Conservation (phyloP, 2,113 vertebrate genomes). For the Colinus virginianus region DNA sequence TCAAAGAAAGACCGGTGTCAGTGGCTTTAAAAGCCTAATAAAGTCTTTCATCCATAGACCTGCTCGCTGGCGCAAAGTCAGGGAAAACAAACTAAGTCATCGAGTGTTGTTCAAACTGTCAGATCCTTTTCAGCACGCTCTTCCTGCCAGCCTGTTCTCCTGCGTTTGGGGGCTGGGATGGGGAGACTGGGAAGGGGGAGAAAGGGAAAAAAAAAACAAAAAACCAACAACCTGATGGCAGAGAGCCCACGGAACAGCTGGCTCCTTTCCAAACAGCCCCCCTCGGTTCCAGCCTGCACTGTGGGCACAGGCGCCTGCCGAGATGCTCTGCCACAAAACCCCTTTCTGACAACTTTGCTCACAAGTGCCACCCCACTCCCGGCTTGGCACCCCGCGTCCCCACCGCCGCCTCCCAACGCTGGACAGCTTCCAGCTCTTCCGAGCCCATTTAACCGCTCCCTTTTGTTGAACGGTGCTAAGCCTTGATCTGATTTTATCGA, state of each 20-base stretch:
- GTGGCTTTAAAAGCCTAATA: conserved; percentile 73
- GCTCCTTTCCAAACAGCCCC: conserved; percentile 66
- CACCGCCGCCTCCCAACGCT: conserved; percentile 49
- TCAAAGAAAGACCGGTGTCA: conserved; percentile 74
- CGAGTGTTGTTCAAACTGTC: conserved; percentile 74
- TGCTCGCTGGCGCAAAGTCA: conserved; percentile 74
- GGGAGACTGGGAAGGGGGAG: neutral
- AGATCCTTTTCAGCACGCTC: conserved; percentile 73
- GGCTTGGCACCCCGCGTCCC: conserved; percentile 59
- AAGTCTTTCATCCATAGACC: conserved; percentile 68
- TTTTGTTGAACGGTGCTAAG: conserved; percentile 69
- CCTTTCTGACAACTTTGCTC: conserved; percentile 74
- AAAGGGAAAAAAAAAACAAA: neutral
- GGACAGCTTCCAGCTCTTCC: conserved; percentile 72
- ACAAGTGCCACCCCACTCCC: conserved; percentile 57
- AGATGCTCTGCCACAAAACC: conserved; percentile 67
- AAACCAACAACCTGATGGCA: conserved; percentile 60
- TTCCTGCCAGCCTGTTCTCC: conserved; percentile 68
- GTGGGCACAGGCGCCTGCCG: conserved; percentile 70
- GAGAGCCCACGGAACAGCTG: conserved; percentile 68
- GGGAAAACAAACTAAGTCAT: conserved; percentile 75
- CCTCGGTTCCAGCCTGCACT: conserved; percentile 35
- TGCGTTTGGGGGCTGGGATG: conserved; percentile 38
- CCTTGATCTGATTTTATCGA: conserved; percentile 72
- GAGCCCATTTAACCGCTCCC: conserved; percentile 67